Evolutionary conservation across 2,113 vertebrate genomes (phyloP).

Genomic region (Ammodytes dubius): DNA sequence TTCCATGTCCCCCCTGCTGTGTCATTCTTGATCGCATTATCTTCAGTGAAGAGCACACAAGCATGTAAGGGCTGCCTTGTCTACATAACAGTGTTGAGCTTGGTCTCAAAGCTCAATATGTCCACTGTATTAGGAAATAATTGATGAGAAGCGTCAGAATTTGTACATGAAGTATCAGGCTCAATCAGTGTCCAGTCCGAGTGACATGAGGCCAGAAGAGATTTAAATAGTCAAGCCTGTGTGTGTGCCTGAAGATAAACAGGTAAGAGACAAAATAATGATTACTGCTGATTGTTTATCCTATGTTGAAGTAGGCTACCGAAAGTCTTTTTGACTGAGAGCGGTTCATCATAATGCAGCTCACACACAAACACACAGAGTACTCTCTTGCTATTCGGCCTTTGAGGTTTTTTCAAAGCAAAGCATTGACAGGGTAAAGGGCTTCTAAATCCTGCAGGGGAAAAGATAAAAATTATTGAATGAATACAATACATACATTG

Average conservation of each 20-base stretch:
- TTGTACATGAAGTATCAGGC: constrained; percentile 24
- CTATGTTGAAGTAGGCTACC: background rate
- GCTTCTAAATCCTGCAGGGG: constrained; percentile 17
- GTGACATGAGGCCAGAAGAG: constrained; percentile 13
- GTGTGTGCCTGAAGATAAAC: constrained; percentile 15
- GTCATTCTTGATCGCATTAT: constrained; percentile 65
- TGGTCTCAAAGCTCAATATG: constrained; percentile 36
- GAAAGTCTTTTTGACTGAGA: constrained; percentile 40
- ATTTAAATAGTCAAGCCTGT: constrained; percentile 34
- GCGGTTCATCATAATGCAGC: constrained; percentile 49
- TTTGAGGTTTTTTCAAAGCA: constrained; percentile 22
- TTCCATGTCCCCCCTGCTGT: constrained; percentile 52
- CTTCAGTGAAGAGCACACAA: constrained; percentile 24
- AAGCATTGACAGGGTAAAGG: constrained; percentile 21
- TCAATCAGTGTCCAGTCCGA: constrained; percentile 24
- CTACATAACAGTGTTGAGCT: constrained; percentile 14
- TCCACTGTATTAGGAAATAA: constrained; percentile 40
- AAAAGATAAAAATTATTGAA: constrained; percentile 21
- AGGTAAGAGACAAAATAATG: constrained; percentile 45
- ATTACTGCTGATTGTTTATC: constrained; percentile 23
- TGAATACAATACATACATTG: background rate
- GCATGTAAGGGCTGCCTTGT: constrained; percentile 33
- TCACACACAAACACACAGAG: constrained; percentile 35
- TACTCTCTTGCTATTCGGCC: constrained; percentile 22
- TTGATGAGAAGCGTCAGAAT: constrained; percentile 25